A percentile compares a stretch with the other conserved stretches of the same genome.
These are phyloP conservation scores for Naja naja DNA, from an alignment of 2,113 vertebrate genomes.

Conservation along the genomic window DNA sequence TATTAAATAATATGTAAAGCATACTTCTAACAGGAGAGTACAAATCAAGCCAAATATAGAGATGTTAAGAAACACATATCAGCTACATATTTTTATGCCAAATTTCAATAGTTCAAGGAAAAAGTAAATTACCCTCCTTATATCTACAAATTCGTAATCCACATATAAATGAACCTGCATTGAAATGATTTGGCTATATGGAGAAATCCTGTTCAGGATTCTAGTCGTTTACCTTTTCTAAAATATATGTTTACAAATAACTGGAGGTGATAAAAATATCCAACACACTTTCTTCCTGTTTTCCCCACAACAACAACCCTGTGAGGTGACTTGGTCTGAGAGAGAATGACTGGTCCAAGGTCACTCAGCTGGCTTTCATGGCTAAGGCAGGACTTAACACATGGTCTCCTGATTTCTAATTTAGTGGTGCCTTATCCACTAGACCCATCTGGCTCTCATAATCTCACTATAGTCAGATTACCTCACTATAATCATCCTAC, in stretches of 20 bases:
- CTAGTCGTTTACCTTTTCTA: not conserved
- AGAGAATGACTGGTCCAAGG: too few relatives aligned
- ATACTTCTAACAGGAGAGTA: not conserved
- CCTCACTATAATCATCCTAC: not conserved
- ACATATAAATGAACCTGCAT: not conserved
- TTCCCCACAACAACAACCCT: not conserved
- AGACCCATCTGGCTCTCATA: not conserved
- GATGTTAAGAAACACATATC: not conserved
- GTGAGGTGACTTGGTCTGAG: not conserved
- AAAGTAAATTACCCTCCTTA: not conserved
- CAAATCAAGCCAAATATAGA: not conserved
- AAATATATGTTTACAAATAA: not conserved
- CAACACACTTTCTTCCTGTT: not conserved
- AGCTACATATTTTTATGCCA: not conserved
- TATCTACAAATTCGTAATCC: not conserved
- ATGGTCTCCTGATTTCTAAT: not conserved
- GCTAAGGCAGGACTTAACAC: too few relatives aligned
- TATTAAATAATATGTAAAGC: not conserved
- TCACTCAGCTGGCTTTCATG: too few relatives aligned
- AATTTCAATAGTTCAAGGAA: not conserved
- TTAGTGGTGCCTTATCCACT: not conserved
- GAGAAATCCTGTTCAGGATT: not conserved
- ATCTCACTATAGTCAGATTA: not conserved
- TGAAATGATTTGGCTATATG: not conserved
- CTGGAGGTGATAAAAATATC: not conserved